These are phyloP conservation scores for Dryadula phaetusa DNA, from an alignment of 2,888 invertebrate species.

Conservation along the genomic window DNA sequence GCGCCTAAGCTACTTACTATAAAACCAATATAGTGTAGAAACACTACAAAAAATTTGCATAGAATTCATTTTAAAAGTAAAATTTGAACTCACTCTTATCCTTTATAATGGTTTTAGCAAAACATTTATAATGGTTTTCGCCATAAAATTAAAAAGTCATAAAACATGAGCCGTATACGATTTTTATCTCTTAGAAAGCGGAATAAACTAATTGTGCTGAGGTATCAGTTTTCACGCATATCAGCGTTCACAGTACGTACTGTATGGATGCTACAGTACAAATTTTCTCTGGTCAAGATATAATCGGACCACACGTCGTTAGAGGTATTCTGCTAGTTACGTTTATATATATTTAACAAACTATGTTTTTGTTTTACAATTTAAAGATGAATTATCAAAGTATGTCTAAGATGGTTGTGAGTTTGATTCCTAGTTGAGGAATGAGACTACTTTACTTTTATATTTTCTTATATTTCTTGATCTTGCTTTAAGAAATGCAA, in stretches of 20 bases:
- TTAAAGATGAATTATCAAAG: too few relatives aligned
- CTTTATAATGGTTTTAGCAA: background rate
- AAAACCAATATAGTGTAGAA: too few relatives aligned
- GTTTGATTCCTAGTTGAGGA: too few relatives aligned
- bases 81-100: background rate
- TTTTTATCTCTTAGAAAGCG: constrained; percentile 45
- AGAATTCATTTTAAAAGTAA: too few relatives aligned
- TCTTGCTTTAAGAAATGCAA: too few relatives aligned
- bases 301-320: constrained; percentile 39
- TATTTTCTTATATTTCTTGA: too few relatives aligned
- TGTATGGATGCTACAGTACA: constrained; percentile 38
- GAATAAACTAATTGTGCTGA: constrained; percentile 43
- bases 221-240: constrained; percentile 40
- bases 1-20: too few relatives aligned
- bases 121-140: background rate
- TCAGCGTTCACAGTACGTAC: constrained; percentile 21
- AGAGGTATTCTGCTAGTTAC: background rate
- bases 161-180: constrained; percentile 24
- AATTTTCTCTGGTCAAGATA: constrained; percentile 38
- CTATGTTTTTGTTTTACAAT: background rate
- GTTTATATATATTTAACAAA: constrained; percentile 3
- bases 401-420: too few relatives aligned
- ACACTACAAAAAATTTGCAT: too few relatives aligned
- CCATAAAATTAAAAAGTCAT: constrained; percentile 4
- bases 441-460: too few relatives aligned